Percentiles rank a stretch among this genome's conserved stretches.
Conservation (phyloP, 1,140 invertebrate genomes). For the Drosophila ananassae region DNA sequence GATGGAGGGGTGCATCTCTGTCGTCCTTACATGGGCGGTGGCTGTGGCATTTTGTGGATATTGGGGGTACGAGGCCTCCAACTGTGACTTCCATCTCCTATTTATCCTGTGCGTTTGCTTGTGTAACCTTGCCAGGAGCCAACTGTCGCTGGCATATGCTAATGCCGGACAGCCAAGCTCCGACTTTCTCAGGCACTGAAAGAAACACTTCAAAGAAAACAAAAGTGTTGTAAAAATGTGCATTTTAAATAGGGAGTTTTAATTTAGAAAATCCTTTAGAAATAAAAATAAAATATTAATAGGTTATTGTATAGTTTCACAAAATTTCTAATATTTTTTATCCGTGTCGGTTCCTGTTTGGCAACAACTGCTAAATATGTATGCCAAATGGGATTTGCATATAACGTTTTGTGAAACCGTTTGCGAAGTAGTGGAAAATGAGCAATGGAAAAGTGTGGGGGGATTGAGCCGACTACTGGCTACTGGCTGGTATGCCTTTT, state of each 20-base stretch:
- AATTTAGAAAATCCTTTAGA: not conserved
- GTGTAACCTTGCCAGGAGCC: slow-evolving; percentile 60
- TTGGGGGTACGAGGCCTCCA: slow-evolving; percentile 9
- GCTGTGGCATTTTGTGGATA: not conserved
- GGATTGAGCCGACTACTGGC: slow-evolving; percentile 18
- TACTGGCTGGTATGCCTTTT: slow-evolving; percentile 64
- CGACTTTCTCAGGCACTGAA: slow-evolving; percentile 22
- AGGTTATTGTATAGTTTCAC: not conserved
- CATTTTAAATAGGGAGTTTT: not conserved
- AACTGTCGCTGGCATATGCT: slow-evolving; percentile 71
- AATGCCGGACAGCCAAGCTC: slow-evolving; percentile 47
- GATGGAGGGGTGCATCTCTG: not conserved
- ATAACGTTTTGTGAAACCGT: slow-evolving; percentile 65
- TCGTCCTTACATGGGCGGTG: slow-evolving; percentile 31
- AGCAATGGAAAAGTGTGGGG: not conserved
- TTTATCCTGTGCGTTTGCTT: slow-evolving; percentile 68
- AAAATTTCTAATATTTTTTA: not conserved
- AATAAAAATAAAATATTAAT: too few species aligned
- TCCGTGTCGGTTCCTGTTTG: slow-evolving; percentile 37
- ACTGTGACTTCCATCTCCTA: slow-evolving; percentile 47
- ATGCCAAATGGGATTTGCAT: slow-evolving; percentile 81
- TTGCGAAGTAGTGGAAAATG: slow-evolving; percentile 34
- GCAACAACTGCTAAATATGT: slow-evolving; percentile 75
- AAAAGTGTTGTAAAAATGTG: not conserved
- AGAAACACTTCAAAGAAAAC: not conserved